Evolutionary conservation across 2,888 invertebrate genomes (phyloP).

Genomic region (Diplolepis rosae): DNA sequence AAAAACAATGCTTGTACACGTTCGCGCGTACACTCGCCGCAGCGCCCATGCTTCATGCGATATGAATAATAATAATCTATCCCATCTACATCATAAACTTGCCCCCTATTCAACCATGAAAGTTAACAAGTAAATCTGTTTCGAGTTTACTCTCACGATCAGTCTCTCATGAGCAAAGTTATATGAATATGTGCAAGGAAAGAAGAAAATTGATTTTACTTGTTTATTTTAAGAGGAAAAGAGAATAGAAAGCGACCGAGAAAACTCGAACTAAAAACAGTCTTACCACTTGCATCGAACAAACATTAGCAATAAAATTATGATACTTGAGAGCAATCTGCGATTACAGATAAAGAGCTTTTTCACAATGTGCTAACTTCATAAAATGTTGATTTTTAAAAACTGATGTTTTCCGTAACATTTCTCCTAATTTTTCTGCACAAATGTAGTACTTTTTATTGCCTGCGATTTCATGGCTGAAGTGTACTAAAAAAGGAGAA

Average conservation of each 20-base stretch:
- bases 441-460: background rate
- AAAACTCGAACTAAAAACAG: background rate
- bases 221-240: background rate
- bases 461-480: conserved; percentile 24
- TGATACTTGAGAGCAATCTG: background rate
- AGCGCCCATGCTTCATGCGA: conserved; percentile 59
- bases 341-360: background rate
- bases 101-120: conserved; percentile 24
- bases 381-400: background rate
- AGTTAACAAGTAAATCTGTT: conserved; percentile 19
- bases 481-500: conserved; percentile 19
- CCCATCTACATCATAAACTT: conserved; percentile 34
- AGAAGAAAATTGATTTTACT: background rate
- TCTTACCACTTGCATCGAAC: conserved; percentile 2
- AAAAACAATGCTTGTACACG: conserved; percentile 3
- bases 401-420: background rate
- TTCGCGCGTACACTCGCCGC: conserved; percentile 53
- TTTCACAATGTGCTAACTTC: background rate
- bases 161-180: background rate
- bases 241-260: conserved; percentile 19
- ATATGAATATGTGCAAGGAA: background rate
- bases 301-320: background rate
- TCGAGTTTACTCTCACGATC: conserved; percentile 11
- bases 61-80: conserved; percentile 55
- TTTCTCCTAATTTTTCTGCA: background rate